Base-by-base conservation (phyloP, 2,113 vertebrate species). In the Poeciliopsis retropinna region DNA sequence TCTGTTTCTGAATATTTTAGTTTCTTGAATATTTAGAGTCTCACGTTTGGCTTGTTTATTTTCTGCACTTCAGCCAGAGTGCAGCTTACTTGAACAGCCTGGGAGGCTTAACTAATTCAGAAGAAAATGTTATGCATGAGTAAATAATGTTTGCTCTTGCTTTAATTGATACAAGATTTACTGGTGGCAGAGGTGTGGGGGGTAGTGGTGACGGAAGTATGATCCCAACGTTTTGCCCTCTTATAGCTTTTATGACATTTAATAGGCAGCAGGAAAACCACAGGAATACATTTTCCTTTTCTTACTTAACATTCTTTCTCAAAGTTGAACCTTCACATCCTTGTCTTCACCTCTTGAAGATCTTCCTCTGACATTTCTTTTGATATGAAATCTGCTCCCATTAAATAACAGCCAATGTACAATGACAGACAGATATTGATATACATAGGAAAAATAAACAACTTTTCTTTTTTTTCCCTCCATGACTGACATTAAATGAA, bases 31-130 rank as follows among this genome's bases (percentile, higher is more conserved):
- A 85, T 85, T 86, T 74, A 61, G 66, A 69, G 14, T 67, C 65
- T 84, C 78, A 90, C 80, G 72, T 91, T 85, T 87, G 86, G 44
- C 68, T 84, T 86, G 84, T 84, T 90, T 85, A 85, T 80, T 74
- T 80, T 89, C 77, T 80, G 82, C 67, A 64, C 57, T 19, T 87
- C 73, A 31, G 27, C 65, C 77, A 15, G 70, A 61, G 8, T 79
- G 22, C 65, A 64, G 66, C 74, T 84, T 77, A 69, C 65, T 76
- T 69, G 66, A 76, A 77, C 81, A n/a, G 1, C 22, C 68, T 64
- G 54, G 57, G 64, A 47, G 30, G 29, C 81, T 75, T 61, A 60
- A 84, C 67, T 5, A 44, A 72, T 70, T 81, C 73, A 76, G 72
- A 83, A 83, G 76, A 86, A 81, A 65, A 62, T 69, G 72, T 60